phyloP scores from a whole-genome alignment of 2,797 vertebrate genomes.

The Chloroceryle amazona region DNA sequence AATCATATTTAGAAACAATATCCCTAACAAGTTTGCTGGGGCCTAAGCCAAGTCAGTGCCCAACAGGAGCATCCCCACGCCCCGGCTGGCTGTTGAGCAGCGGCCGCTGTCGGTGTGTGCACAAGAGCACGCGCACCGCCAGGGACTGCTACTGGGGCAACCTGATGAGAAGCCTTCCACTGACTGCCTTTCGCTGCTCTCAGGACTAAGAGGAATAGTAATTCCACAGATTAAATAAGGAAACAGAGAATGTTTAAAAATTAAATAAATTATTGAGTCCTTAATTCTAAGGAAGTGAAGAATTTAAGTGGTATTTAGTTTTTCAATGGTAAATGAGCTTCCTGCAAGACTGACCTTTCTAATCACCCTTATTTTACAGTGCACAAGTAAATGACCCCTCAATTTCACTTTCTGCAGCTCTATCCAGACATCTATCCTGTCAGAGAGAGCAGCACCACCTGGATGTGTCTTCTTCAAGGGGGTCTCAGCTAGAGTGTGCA shows the following conservation, averaged over 20 bases:
- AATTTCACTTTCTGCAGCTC: background rate
- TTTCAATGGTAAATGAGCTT: slow-evolving; percentile 13
- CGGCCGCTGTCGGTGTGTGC: no score
- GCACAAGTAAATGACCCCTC: background rate
- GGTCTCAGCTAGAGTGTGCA: background rate
- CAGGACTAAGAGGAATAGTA: background rate
- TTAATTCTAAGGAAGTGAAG: slow-evolving; percentile 23
- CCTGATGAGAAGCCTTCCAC: background rate
- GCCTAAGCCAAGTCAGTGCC: background rate
- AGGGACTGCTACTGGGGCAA: background rate
- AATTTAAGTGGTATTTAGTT: slow-evolving; percentile 24
- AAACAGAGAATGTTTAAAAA: background rate
- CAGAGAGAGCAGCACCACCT: background rate
- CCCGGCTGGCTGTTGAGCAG: no score
- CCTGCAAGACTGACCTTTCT: background rate
- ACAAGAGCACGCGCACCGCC: background rate
- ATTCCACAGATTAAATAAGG: background rate
- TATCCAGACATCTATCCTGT: background rate
- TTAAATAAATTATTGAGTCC: background rate
- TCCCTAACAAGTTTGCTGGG: background rate
- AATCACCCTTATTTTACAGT: background rate
- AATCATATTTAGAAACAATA: background rate
- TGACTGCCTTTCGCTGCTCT: background rate
- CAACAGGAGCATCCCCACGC: no score
- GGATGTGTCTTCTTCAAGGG: background rate